phyloP scores from a whole-genome alignment of 1,140 invertebrate species.

The Bilobella aurantiaca region DNA sequence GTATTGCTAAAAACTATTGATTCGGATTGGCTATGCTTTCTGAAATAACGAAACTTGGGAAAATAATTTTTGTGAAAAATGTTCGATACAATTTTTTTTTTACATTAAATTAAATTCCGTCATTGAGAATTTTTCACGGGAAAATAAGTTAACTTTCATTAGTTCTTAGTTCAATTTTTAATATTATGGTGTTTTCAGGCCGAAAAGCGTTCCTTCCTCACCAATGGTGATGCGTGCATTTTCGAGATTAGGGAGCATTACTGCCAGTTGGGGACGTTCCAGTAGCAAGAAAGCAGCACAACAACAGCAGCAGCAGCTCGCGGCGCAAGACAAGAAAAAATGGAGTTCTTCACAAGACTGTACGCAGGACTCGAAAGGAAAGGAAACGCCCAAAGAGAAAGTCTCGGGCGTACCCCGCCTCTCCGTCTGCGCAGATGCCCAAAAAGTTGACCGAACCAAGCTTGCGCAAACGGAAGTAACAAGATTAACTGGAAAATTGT shows the following conservation, averaged over 20 bases:
- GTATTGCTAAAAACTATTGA: too few species aligned
- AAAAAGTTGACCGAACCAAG: constrained; percentile 83
- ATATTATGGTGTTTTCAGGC: constrained; percentile 50
- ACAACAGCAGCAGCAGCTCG: constrained; percentile 39
- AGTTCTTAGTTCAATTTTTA: too few species aligned
- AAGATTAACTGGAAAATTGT: background rate
- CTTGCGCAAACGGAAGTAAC: constrained; percentile 78
- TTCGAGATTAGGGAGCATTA: constrained; percentile 73
- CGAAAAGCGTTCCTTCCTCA: constrained; percentile 83
- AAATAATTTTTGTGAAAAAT: too few species aligned
- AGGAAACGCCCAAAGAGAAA: constrained; percentile 49
- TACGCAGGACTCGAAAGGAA: constrained; percentile 54
- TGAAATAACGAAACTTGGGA: too few species aligned
- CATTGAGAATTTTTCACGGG: too few species aligned
- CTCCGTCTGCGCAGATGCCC: constrained; percentile 78
- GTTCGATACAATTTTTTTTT: too few species aligned
- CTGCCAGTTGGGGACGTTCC: constrained; percentile 76
- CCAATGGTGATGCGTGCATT: constrained; percentile 90
- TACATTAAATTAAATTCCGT: too few species aligned
- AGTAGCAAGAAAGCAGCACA: constrained; percentile 64
- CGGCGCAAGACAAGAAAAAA: constrained; percentile 78
- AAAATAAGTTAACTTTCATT: too few species aligned
- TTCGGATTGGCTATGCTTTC: too few species aligned
- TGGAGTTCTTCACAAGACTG: constrained; percentile 86
- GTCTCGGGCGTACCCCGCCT: constrained; percentile 66